Base-by-base conservation (phyloP, 2,113 vertebrate genomes). In the Maylandia zebra region DNA sequence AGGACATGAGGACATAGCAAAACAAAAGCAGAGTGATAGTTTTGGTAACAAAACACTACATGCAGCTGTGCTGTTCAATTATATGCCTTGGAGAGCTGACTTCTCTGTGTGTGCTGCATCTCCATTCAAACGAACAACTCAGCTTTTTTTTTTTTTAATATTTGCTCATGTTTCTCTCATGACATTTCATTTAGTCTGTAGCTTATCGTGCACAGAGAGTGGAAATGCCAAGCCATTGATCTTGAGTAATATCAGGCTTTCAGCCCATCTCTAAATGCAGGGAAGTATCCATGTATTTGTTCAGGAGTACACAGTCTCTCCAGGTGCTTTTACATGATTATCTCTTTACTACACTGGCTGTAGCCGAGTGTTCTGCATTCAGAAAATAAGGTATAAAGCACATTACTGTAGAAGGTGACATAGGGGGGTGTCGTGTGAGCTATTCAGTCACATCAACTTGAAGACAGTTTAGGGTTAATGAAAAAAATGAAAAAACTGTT, bases 171-270 rank as follows among this genome's bases (percentile, higher is more conserved):
- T 52, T 84, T 81, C 86, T 82, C 87, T 50, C 5, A 2, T 91
- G 92, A 91, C 92, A 91, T 95, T 92, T 92, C 83, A 89, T 92
- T 83, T 83, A 81, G 90, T 82, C 88, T 80, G 56, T 38, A 86
- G 76, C 38, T 81, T 50, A 59, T 27, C n/a, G 69, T 86, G 82
- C 83, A 82, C 10, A 36, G 22, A 69, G 81, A 66, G 78, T 64
- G 38, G 16, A 91, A 92, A 90, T 90, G 56, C 50, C 87, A 84
- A 32, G 41, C 30, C 87, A 86, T 71, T 83, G 91, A 93, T 89
- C 38, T 4, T 55, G 81, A 13, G 22, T 52, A 41, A 78, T 59
- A 76, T 88, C 10, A 66, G 38, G 50, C 82, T 30, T 50, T 14
- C 71, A 83, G 55, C 38, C 13, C 24, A 24, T 57, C 19, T 86